Base-by-base conservation (phyloP, 2,797 vertebrate genomes). In the Cyprinella venusta region DNA sequence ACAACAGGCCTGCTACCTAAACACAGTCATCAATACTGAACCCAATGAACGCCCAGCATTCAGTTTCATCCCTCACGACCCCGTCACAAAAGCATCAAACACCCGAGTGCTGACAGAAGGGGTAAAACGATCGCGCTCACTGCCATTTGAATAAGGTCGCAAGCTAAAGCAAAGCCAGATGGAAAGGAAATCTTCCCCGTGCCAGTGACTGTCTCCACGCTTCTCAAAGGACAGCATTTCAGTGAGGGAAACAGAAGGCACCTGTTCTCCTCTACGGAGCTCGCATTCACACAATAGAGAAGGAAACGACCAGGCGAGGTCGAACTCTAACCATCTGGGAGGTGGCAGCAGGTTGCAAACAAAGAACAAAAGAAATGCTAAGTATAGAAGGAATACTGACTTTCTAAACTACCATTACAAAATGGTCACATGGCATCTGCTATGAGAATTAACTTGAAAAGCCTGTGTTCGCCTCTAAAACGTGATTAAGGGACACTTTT, bases 21-120 rank as follows among this genome's bases (percentile, higher is more conserved):
- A 75, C 48, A 67, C 72, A 19, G 64, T 67, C 56, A 82, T 76
- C 48, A 77, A 79, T 21, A 78, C 63, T 79, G 61, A 74, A 81
- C 80, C 87, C 67, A 74, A 45, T 71, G 71, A 68, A 82, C n/a
- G 21, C 54, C 54, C 26, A 18, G 67, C 65, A 21, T 83, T 88
- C 76, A 24, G 61, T 82, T 85, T 65, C 80, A 87, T 88, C 87
- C 86, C 91, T 92, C 91, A 91, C 86, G 87, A 67, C 13, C 13
- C 36, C 8, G 2, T n/a, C 84, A 93, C 90, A 93, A 91, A 93
- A 88, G 86, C 85, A 84, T 82, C 77, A 89, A 92, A 91, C 92
- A 90, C 85, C 69, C 86, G 70, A 82, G 83, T 84, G 90, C 88
- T 93, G 93, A 93, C 89, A 87, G 87, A 83, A 26, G 82, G 89